Conservation (phyloP, 2,797 vertebrate genomes). For the Brachyalestes nurse region DNA sequence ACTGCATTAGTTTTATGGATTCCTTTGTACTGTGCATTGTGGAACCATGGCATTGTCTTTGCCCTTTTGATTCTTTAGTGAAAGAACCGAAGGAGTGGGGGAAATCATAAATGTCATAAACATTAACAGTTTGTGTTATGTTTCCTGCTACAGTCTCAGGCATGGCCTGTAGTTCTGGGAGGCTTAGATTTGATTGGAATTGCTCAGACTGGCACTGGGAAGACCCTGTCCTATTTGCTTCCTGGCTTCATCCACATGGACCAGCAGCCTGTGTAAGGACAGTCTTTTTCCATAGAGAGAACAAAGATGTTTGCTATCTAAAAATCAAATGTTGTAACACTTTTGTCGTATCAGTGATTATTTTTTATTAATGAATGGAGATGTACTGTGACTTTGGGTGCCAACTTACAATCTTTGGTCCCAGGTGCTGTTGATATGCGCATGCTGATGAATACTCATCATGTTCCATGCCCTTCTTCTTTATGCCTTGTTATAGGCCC, state of each 20-base stretch:
- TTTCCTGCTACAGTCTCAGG: conserved; percentile 84
- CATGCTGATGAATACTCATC: not conserved
- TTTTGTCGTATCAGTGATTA: not conserved
- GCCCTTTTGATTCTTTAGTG: not conserved
- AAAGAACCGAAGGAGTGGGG: not conserved
- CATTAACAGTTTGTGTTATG: conserved; percentile 2
- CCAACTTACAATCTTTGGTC: not conserved
- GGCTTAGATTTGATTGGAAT: conserved; percentile 95
- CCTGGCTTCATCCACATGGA: conserved; percentile 97
- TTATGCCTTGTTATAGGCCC: conserved; percentile 66
- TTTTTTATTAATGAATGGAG: not conserved
- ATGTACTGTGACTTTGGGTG: too few species aligned
- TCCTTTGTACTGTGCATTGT: not conserved
- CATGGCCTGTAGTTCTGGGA: conserved; percentile 91
- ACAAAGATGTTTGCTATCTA: not conserved
- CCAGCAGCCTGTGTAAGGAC: conserved; percentile 88
- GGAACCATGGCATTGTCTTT: not conserved
- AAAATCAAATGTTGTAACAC: not conserved
- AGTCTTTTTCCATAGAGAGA: not conserved
- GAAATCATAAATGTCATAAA: not conserved
- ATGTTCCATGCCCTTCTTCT: not conserved
- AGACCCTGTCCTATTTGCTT: conserved; percentile 93
- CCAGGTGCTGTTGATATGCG: too few species aligned
- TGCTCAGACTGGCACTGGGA: conserved; percentile 96
- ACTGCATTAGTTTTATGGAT: too few species aligned